Evolutionary conservation across 2,797 vertebrate species (phyloP).

Genomic region (Anableps anableps): DNA sequence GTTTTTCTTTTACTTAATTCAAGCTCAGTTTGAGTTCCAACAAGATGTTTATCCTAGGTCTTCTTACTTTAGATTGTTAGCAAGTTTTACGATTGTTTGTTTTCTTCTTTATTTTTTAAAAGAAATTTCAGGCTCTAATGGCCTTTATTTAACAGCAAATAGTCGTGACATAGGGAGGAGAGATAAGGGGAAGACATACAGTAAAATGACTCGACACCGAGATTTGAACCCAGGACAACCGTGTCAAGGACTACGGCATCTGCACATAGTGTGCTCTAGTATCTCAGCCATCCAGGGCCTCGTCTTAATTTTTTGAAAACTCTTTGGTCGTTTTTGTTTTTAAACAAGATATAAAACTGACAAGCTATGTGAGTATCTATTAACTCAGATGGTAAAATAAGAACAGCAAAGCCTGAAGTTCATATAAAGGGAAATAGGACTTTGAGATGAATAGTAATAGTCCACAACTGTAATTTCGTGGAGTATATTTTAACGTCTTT

Average conservation of each 20-base stretch:
- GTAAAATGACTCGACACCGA: not conserved
- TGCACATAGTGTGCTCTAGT: not conserved
- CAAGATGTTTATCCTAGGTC: not conserved
- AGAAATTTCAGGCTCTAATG: not conserved
- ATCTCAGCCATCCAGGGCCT: not conserved
- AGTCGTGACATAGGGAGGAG: not conserved
- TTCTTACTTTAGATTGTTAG: not conserved
- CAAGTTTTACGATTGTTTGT: not conserved
- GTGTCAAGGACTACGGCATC: not conserved
- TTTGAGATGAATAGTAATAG: constrained; percentile 9
- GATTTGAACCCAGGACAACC: not conserved
- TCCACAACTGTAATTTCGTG: not conserved
- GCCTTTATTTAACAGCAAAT: not conserved
- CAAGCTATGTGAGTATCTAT: not conserved
- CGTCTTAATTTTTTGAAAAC: not conserved
- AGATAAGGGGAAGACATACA: not conserved
- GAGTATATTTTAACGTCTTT: constrained; percentile 2
- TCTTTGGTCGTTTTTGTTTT: not conserved
- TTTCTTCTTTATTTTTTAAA: not conserved
- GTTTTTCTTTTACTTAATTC: not conserved
- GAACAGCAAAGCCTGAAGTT: not conserved
- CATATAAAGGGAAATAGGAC: not conserved
- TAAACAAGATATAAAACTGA: not conserved
- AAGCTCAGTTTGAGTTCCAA: not conserved
- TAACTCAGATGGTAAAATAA: not conserved